Base-by-base conservation (phyloP, 2,888 invertebrate genomes). In the Silvanus unidentatus region DNA sequence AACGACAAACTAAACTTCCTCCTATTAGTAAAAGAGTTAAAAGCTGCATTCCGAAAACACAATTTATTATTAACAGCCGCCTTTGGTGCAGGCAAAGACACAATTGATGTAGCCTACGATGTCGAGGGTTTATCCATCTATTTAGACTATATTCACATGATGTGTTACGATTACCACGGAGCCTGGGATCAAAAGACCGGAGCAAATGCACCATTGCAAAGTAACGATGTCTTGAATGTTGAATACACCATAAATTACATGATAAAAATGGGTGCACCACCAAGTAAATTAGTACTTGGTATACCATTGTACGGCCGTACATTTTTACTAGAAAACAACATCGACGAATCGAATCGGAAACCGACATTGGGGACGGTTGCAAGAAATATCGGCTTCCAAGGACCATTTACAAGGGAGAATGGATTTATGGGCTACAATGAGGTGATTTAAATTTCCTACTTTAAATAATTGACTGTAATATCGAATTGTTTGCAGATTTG, bases 401-500 rank as follows among this genome's bases (percentile, higher is more conserved):
- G 92, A 1, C 86, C 87, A 0, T 86, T 75, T 52, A 91, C 87
- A 1, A 76, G 78, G 12, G 88, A 91, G 67, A 79, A 81, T 54
- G 92, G 92, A 0, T 90, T 90, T 56, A 79, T 92, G 73, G 93
- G 92, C 1, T 93, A 88, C 64, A 91, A 92, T 66, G 93, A 93
- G 78, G 86, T 86, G 64, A 63, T 54, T 46, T 43, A 32, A 32
- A 22, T 5, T 22, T 11, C n/a, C n/a, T 8, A 32, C 5, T 32
- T 5, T 11, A 9, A 32, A 32, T 12, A 8, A 5, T 4, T 32
- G 5, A 11, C 3, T 11, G n/a, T 8, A 32, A 22, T 36, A 2
- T 35, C 30, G 32, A 43, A 45, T 51, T 46, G 32, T 43, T 50
- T 57, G 16, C 62, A 84, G 82, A 83, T 88, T 40, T 88, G 87